Base-by-base conservation (phyloP, 2,797 vertebrate genomes). In the Aplochiton taeniatus region DNA sequence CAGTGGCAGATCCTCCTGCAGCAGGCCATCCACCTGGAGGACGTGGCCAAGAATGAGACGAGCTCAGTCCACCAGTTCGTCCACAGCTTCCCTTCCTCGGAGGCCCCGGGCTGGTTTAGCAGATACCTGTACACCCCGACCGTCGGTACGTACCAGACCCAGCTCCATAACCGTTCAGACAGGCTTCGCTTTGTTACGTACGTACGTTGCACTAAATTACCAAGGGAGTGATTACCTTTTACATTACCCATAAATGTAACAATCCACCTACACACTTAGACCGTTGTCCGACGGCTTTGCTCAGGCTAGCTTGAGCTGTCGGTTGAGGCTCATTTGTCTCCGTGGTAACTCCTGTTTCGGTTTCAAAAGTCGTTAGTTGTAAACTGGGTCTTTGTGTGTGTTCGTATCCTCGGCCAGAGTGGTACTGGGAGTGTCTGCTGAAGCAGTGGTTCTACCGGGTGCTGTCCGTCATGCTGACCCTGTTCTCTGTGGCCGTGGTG, bases 371-470 rank as follows among this genome's bases (percentile, higher is more conserved):
- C 31, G 31, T 31, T 31, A 6, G 31, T 3, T 31, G 31, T 31
- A 31, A n/a, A 19, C 31, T 62, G 58, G 41, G 41, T n/a, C 13
- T 20, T 31, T 63, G 50, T 64, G 9, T 73, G 18, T 70, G 5
- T 65, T 46, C 61, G 70, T 13, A 65, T 11, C 58, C 66, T 76
- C 64, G 82, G 83, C 4, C 85, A 98, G 96, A 98, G 77, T 98
- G 96, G 97, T 97, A 96, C 87, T 99, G 97, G 97, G 94, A 98
- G 75, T 99, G 97, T 68, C 90, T 96, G 63, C 88, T 99, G 66
- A 93, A 93, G 76, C 90, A 93, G 0, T 98, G 95, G 95, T 98
- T 95, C 81, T 92, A 94, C 70, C 93, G 95, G 56, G 84, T 92
- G 59, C 91, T 99, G 76, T 93, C 96, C 0, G 87, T 97, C 83